Evolutionary conservation across 1,140 invertebrate species (phyloP).

Genomic region (Camponotus vicinus): DNA sequence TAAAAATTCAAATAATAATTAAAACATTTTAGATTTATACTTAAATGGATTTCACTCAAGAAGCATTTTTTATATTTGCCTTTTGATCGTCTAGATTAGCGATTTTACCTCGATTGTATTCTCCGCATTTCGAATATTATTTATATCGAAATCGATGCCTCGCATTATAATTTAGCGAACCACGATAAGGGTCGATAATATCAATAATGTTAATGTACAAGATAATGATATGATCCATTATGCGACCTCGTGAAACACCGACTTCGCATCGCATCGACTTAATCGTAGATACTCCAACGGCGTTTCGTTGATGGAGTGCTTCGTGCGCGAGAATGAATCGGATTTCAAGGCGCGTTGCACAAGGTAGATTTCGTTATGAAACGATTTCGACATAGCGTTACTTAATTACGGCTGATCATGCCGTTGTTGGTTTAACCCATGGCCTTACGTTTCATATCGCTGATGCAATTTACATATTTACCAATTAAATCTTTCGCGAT

Average conservation of each 20-base stretch:
- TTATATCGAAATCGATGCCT: background rate
- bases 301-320: conserved; percentile 36
- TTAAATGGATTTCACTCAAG: background rate
- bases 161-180: background rate
- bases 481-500: conserved; percentile 11
- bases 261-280: background rate
- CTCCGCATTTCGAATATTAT: too few relatives aligned
- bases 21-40: background rate
- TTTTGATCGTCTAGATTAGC: background rate
- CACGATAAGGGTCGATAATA: background rate
- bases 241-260: conserved; percentile 2
- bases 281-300: background rate
- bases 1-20: conserved; percentile 5
- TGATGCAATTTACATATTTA: conserved; percentile 21
- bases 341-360: conserved; percentile 57
- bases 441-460: background rate
- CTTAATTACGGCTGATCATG: conserved; percentile 70
- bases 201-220: conserved; percentile 23
- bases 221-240: conserved; percentile 37
- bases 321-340: conserved; percentile 38
- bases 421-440: conserved; percentile 28
- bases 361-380: conserved; percentile 73
- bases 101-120: background rate
- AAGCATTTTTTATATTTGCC: too few relatives aligned
- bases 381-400: conserved; percentile 70